These are phyloP conservation scores for Athene cunicularia DNA, from an alignment of 2,113 vertebrate species.

Conservation along the genomic window DNA sequence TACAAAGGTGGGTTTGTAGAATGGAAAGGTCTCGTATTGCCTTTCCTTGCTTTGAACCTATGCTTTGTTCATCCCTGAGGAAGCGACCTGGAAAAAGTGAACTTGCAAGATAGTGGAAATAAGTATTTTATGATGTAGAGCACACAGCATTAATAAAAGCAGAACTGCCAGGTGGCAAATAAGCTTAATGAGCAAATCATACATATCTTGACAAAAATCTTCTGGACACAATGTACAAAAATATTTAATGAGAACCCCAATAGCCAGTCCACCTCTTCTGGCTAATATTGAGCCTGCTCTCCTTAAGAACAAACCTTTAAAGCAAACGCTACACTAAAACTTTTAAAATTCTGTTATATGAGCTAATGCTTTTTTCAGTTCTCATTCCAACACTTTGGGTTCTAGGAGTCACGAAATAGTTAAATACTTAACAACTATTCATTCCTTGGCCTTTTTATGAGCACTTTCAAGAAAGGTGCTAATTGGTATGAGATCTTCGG, in stretches of 20 bases:
- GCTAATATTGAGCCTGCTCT: background rate
- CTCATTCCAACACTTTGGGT: background rate
- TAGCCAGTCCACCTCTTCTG: background rate
- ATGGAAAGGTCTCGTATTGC: background rate
- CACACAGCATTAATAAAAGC: background rate
- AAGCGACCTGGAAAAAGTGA: background rate
- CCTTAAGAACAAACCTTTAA: background rate
- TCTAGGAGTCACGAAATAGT: background rate
- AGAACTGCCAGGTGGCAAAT: background rate
- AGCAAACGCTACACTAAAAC: background rate
- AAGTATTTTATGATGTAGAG: background rate
- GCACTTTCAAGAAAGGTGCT: background rate
- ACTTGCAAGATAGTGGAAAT: background rate
- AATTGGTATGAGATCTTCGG: background rate
- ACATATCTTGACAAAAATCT: background rate
- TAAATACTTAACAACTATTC: background rate
- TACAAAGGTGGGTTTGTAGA: background rate
- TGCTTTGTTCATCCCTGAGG: background rate
- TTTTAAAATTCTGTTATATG: background rate
- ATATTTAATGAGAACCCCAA: background rate
- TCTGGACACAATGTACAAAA: background rate
- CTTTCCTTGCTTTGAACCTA: background rate
- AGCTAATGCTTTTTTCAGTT: background rate
- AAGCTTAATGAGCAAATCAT: background rate
- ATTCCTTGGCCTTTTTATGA: background rate